These are phyloP conservation scores for Sarcoramphus papa DNA, from an alignment of 2,797 vertebrate species.

Conservation along the genomic window DNA sequence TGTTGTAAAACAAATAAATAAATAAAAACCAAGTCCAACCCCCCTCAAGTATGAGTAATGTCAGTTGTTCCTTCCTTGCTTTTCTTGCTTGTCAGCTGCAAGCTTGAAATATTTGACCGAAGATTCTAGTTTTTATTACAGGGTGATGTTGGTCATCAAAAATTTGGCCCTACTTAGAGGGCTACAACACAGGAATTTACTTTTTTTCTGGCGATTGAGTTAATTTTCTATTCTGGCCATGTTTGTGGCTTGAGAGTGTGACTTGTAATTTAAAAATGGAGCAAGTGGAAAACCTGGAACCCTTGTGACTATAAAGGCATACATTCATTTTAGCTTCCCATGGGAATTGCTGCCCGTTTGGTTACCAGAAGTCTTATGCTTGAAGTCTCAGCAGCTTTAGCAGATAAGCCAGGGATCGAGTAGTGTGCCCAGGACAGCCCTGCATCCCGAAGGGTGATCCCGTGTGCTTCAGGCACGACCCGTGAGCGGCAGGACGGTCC, in stretches of 20 bases:
- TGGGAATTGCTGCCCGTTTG: accelerated
- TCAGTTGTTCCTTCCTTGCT: not conserved
- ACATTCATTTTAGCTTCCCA: not conserved
- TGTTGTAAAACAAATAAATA: not conserved
- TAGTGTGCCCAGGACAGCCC: not conserved
- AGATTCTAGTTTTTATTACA: not conserved
- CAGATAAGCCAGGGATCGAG: not conserved
- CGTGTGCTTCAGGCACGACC: accelerated
- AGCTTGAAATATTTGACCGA: not conserved
- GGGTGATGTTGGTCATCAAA: not conserved
- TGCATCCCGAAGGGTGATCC: not conserved
- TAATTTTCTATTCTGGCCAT: not conserved
- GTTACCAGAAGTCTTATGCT: not conserved
- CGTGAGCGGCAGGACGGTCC: not conserved
- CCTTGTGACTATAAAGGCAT: not conserved
- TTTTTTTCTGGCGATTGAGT: not conserved
- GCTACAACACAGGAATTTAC: not conserved
- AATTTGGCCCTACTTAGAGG: not conserved
- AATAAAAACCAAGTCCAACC: not conserved
- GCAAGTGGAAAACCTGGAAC: not conserved
- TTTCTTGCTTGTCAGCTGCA: not conserved
- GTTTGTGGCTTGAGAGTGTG: not conserved
- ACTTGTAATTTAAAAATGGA: not conserved
- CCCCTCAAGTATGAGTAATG: not conserved
- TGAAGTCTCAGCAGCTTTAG: not conserved